Conservation (phyloP, 2,797 vertebrate genomes). For the Delichon dasypus region DNA sequence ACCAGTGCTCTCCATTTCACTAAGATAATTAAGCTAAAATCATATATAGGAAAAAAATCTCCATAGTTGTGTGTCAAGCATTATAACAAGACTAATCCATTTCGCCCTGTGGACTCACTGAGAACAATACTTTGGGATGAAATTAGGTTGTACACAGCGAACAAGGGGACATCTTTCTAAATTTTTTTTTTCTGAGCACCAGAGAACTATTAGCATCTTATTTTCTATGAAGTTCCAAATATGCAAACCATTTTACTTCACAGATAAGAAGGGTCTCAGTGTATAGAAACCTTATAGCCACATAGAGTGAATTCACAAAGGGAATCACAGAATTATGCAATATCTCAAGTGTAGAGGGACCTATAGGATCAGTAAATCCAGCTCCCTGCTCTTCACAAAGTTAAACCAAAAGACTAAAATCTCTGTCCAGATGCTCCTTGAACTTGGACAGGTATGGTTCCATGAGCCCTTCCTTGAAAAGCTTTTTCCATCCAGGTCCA, state of each 20-base stretch:
- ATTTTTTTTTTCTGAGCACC: rapidly evolving
- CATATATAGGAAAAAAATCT: background rate
- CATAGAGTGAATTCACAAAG: rapidly evolving
- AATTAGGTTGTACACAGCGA: background rate
- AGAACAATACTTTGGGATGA: background rate
- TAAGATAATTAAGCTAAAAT: background rate
- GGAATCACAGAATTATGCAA: background rate
- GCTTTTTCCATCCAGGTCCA: background rate
- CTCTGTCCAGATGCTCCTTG: no score
- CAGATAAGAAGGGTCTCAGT: background rate
- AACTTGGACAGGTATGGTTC: background rate
- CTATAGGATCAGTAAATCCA: background rate
- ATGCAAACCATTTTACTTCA: background rate
- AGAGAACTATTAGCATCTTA: background rate
- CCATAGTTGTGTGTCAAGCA: background rate
- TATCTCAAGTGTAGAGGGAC: background rate
- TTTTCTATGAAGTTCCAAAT: background rate
- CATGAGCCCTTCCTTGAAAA: rapidly evolving
- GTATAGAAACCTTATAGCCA: background rate
- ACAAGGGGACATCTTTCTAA: background rate
- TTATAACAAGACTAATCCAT: background rate
- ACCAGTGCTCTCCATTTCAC: background rate
- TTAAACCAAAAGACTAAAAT: background rate
- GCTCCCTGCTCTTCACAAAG: background rate
- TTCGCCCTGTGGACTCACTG: background rate